Conservation (phyloP, 2,888 invertebrate species). For the Boloria euphrosyne region DNA sequence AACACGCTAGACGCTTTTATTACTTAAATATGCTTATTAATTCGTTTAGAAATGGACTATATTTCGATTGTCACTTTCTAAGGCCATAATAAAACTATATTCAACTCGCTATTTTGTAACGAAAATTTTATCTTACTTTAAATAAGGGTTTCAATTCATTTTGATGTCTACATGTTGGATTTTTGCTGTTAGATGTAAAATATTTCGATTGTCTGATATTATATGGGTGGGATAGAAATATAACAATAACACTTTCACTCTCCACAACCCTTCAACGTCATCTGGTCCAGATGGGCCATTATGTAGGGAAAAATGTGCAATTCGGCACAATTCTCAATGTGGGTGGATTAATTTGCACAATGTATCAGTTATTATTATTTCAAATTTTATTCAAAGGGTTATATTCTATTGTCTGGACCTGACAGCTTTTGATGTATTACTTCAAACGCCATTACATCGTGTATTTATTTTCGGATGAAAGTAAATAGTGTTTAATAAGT, state of each 20-base stretch:
- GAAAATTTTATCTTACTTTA: background rate
- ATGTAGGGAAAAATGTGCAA: slow-evolving; percentile 52
- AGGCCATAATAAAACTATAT: background rate
- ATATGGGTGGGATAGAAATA: background rate
- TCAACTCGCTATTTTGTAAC: background rate
- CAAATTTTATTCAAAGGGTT: slow-evolving; percentile 48
- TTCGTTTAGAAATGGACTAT: slow-evolving; percentile 7
- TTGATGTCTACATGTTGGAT: no score
- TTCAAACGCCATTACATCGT: slow-evolving; percentile 25
- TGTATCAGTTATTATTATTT: slow-evolving; percentile 37
- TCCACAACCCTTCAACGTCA: slow-evolving; percentile 51
- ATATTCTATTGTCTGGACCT: slow-evolving; percentile 52
- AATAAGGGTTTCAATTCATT: background rate
- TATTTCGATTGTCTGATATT: no score
- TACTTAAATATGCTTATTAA: slow-evolving; percentile 16
- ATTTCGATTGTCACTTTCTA: slow-evolving; percentile 12
- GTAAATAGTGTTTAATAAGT: slow-evolving; percentile 1
- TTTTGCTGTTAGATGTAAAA: no score
- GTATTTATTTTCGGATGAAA: slow-evolving; percentile 27
- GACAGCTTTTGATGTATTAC: slow-evolving; percentile 43
- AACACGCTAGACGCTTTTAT: slow-evolving; percentile 26
- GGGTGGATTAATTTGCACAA: slow-evolving; percentile 51
- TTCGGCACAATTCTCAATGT: slow-evolving; percentile 47
- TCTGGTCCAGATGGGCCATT: slow-evolving; percentile 57
- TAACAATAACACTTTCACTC: slow-evolving; percentile 48